Evolutionary conservation across 2,888 invertebrate genomes (phyloP), one percentile per base, ranked within the genome.

Genomic region (Eledona agricola): DNA sequence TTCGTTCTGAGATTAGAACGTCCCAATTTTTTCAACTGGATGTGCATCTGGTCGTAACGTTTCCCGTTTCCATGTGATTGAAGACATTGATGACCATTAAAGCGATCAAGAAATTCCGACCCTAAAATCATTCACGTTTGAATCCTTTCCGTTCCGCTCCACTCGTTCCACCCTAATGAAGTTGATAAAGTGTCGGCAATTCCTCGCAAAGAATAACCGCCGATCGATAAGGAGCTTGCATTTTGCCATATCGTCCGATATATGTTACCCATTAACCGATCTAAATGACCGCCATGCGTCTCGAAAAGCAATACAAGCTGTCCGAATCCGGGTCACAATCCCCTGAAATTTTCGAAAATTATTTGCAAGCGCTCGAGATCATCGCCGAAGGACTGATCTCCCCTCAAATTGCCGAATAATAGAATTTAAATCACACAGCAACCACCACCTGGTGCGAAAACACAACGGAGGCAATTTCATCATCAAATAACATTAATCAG

Each of bases 401-500:
- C 9, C n/a, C n/a, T 26, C 26, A 40, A 50, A 50, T 40, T 50
- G 31, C 43, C 26, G 51, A 42, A 51, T 42, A 51, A 51, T 35
- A 51, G 42, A 51, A 51, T 42, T 51, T 51, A 50, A 50, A 50
- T 50, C 40, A 43, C 42, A 13, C 25, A 19, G 10, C 23, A 25
- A 25, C 38, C 31, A 50, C 31, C 43, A 51, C 51, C 51, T 51
- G 51, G 51, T 35, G 50, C 19, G 50, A 50, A 42, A 50, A 50
- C 42, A 50, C 34, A 50, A 25, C 50, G 15, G 35, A 51, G 62
- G 62, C 70, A 70, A 67, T 69, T 70, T 67, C 67, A 67, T 67
- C 67, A 60, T 65, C 68, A 69, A 70, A 70, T 67, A 67, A 66
- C 67, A 70, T 69, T 69, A 70, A 70, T 65, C 68, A 65, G 66